phyloP scores from a whole-genome alignment of 1,140 invertebrate genomes.

The Drosophila bocqueti region DNA sequence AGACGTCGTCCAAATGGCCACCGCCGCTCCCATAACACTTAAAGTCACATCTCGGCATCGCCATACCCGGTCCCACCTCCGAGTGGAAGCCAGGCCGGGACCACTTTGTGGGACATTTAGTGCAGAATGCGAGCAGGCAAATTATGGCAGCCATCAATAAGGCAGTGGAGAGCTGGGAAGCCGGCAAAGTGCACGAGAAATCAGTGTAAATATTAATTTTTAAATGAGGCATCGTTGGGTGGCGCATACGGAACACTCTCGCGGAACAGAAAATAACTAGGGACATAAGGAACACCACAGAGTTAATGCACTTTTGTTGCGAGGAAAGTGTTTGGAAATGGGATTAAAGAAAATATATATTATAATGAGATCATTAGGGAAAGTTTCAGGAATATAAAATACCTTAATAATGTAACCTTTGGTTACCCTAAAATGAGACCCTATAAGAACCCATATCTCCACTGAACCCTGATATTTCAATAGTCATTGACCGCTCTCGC shows the following conservation, averaged over 20 bases:
- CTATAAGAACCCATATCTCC: background rate
- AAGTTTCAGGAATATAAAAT: background rate
- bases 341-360: background rate
- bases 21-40: conserved; percentile 66
- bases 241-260: conserved; percentile 11
- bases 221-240: conserved; percentile 53
- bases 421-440: background rate
- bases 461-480: background rate
- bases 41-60: conserved; percentile 52
- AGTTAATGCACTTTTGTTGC: conserved; percentile 18
- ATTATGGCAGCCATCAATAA: conserved; percentile 64
- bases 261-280: background rate
- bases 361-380: no score
- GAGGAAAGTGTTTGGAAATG: background rate
- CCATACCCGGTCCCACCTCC: background rate
- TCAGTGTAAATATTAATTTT: conserved; percentile 66
- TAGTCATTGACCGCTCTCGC: conserved; percentile 5
- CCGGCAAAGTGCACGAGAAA: conserved; percentile 28
- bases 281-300: background rate
- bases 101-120: conserved; percentile 76
- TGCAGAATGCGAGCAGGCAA: conserved; percentile 76
- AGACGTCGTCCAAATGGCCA: conserved; percentile 51
- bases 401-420: background rate
- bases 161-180: conserved; percentile 15
- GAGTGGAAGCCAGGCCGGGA: conserved; percentile 46